Conservation (phyloP, 2,888 invertebrate genomes). For the Tipula confusa region DNA sequence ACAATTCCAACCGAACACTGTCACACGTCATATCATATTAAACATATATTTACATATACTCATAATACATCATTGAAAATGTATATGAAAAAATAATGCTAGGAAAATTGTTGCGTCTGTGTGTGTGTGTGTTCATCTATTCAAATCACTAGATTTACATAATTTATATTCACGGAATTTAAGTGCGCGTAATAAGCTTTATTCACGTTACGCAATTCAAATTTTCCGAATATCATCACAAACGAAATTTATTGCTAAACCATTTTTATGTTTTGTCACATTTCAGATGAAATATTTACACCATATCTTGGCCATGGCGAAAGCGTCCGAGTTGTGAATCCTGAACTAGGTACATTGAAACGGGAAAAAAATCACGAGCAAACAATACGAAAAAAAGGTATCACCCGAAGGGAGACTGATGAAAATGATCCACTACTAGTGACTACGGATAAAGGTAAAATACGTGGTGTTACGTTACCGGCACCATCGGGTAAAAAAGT, state of each 20-base stretch:
- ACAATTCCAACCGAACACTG: neutral
- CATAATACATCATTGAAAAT: neutral
- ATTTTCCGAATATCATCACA: too few relatives aligned
- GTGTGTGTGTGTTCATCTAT: neutral
- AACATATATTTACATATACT: neutral
- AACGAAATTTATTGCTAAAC: neutral
- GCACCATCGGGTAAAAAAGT: slow-evolving; percentile 74
- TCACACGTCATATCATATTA: neutral
- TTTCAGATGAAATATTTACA: slow-evolving; percentile 43
- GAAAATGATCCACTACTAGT: slow-evolving; percentile 69
- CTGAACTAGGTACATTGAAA: slow-evolving; percentile 54
- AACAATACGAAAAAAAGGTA: slow-evolving; percentile 50
- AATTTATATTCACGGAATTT: neutral
- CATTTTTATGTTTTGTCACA: neutral
- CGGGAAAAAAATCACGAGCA: slow-evolving; percentile 38
- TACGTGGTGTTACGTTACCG: slow-evolving; percentile 69
- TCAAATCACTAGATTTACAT: neutral
- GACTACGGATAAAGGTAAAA: slow-evolving; percentile 71
- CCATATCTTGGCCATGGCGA: slow-evolving; percentile 55
- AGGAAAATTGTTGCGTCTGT: neutral
- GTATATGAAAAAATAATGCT: neutral
- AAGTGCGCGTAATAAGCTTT: too few relatives aligned
- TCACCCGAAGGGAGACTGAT: slow-evolving; percentile 47
- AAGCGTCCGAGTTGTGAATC: slow-evolving; percentile 55
- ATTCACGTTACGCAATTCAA: too few relatives aligned